A percentile compares a stretch with the other conserved stretches of the same genome.
Conservation (phyloP, 1,140 invertebrate species). For the Paralvinella palmiformis region DNA sequence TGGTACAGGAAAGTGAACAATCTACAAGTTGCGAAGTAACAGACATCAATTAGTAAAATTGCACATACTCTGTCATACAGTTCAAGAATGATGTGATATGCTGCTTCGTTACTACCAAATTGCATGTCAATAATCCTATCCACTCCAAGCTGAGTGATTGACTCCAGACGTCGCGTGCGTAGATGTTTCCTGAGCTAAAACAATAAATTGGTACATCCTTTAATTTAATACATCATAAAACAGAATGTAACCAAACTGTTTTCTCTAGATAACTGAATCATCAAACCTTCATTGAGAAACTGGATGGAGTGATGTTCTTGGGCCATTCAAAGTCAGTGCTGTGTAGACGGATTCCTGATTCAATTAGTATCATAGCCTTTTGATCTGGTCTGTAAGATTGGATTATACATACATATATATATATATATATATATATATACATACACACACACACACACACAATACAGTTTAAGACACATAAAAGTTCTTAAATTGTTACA, state of each 20-base stretch:
- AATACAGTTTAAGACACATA: neutral
- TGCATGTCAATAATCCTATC: constrained; percentile 50
- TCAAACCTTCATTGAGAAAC: constrained; percentile 85
- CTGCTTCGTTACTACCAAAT: constrained; percentile 71
- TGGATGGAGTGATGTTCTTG: constrained; percentile 89
- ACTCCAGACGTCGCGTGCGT: constrained; percentile 89
- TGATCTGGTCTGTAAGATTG: constrained; percentile 59
- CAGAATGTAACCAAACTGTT: too few species aligned
- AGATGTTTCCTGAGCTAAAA: constrained; percentile 98
- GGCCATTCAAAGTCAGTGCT: constrained; percentile 96
- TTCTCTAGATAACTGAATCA: too few species aligned
- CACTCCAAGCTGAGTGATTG: constrained; percentile 77
- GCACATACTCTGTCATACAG: constrained; percentile 73
- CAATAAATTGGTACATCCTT: too few species aligned
- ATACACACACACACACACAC: neutral
- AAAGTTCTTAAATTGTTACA: too few species aligned
- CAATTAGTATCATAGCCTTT: constrained; percentile 82
- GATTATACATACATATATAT: too few species aligned
- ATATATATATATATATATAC: neutral
- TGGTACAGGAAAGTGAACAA: too few species aligned
- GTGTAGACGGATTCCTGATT: constrained; percentile 91
- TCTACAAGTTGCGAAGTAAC: too few species aligned
- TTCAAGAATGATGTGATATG: constrained; percentile 94
- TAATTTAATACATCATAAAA: too few species aligned
- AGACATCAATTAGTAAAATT: neutral